Evolutionary conservation across 2,113 vertebrate genomes (phyloP).

Genomic region (Cephalopholis sonnerati): DNA sequence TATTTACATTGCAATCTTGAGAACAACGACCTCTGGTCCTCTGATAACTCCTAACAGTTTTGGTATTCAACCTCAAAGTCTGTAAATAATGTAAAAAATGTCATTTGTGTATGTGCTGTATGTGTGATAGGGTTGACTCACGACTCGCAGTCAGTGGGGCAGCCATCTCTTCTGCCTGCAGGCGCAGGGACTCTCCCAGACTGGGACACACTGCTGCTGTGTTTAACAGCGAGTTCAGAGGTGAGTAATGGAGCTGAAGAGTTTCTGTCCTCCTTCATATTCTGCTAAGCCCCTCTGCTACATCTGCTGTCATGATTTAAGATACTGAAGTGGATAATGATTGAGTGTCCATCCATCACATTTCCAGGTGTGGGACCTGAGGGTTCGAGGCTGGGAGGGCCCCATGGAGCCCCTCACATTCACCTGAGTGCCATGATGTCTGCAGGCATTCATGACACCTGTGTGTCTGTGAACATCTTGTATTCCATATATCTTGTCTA

Average conservation of each 20-base stretch:
- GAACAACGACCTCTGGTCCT: neutral
- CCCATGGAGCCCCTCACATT: constrained; percentile 12
- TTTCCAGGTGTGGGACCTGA: constrained; percentile 58
- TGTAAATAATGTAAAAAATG: constrained; percentile 64
- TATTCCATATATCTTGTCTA: constrained; percentile 53
- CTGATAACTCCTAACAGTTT: neutral
- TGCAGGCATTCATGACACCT: constrained; percentile 2
- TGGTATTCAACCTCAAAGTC: neutral
- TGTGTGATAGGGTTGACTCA: constrained; percentile 36
- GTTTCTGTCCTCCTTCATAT: neutral
- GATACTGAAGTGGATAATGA: constrained; percentile 34
- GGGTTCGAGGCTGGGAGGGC: constrained; percentile 24
- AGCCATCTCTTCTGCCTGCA: constrained; percentile 17
- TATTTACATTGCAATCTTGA: constrained; percentile 42
- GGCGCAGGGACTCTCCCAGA: constrained; percentile 26
- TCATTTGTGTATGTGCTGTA: constrained; percentile 42
- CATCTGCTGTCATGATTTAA: neutral
- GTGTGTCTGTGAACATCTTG: constrained; percentile 27
- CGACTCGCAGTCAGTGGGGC: constrained; percentile 27
- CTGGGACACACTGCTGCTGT: constrained; percentile 17
- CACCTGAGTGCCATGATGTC: constrained; percentile 33
- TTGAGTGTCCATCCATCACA: constrained; percentile 43
- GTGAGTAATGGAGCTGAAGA: constrained; percentile 46
- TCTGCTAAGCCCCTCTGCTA: neutral
- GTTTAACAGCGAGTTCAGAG: constrained; percentile 22